Conservation (phyloP, 2,888 invertebrate genomes). For the Liopterus haemorrhoidalis region DNA sequence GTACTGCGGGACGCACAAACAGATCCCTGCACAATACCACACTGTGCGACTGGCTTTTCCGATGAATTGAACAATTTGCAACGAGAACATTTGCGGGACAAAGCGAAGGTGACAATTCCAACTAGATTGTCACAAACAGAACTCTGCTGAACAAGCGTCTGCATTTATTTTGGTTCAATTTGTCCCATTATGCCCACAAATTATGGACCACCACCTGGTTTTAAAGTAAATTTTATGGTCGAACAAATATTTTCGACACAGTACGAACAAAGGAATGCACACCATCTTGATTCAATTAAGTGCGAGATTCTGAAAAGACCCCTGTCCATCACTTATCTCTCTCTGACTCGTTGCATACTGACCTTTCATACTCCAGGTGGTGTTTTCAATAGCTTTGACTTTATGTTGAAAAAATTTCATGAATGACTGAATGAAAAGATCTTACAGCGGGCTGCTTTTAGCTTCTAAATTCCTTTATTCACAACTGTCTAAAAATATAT, state of each 20-base stretch:
- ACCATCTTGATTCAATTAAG: constrained; percentile 13
- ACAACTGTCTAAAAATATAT: too few relatives aligned
- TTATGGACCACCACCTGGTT: constrained; percentile 37
- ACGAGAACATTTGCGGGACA: constrained; percentile 20
- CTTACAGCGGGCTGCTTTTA: constrained; percentile 6
- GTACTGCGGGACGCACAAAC: too few relatives aligned
- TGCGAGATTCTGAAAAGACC: background rate
- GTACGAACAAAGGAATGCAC: constrained; percentile 4
- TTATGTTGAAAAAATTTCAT: constrained; percentile 13
- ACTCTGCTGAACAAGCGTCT: constrained; percentile 5
- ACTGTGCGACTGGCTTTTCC: constrained; percentile 15
- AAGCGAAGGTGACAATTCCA: constrained; percentile 26
- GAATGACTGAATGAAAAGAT: constrained; percentile 16
- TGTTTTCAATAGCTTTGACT: constrained; percentile 19
- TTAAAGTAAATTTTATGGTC: constrained; percentile 34
- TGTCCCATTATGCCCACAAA: constrained; percentile 42
- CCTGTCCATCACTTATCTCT: background rate
- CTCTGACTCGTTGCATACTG: constrained; percentile 7
- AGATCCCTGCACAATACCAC: too few relatives aligned
- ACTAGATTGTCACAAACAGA: constrained; percentile 25
- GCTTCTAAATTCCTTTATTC: constrained; percentile 15
- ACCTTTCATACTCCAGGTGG: constrained; percentile 19
- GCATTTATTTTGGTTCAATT: constrained; percentile 40
- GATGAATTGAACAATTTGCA: constrained; percentile 33
- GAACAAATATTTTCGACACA: constrained; percentile 29